phyloP scores from a whole-genome alignment of 92 coral and sea anemone genomes.

The Phenganax subtilis region DNA sequence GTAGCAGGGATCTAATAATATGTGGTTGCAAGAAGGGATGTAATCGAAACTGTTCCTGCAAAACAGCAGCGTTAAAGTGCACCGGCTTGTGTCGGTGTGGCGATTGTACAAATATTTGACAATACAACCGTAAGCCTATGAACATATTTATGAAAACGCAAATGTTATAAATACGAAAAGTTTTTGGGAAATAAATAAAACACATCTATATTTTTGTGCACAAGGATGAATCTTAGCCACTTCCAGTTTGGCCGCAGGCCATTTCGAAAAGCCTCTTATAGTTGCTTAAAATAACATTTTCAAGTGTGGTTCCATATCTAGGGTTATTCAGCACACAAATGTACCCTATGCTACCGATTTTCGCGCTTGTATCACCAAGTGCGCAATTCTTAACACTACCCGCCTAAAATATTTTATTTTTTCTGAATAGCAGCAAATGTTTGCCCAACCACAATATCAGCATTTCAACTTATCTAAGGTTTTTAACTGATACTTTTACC shows the following conservation, averaged over 20 bases:
- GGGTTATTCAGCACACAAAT: too few species aligned
- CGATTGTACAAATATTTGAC: background rate
- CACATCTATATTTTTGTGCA: background rate
- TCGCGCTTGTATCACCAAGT: too few species aligned
- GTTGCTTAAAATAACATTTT: background rate
- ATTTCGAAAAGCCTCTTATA: constrained; percentile 6
- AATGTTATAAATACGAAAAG: background rate
- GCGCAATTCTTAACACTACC: too few species aligned
- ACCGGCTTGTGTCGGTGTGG: constrained; percentile 5
- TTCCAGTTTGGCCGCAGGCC: constrained; percentile 3
- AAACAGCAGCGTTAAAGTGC: background rate
- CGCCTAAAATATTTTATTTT: too few species aligned
- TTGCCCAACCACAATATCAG: too few species aligned
- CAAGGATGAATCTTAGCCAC: background rate
- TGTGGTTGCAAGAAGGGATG: constrained; percentile 10
- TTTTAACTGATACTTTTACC: too few species aligned
- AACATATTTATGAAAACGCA: background rate
- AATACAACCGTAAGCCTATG: background rate
- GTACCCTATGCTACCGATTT: too few species aligned
- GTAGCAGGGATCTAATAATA: background rate
- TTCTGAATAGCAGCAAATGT: too few species aligned
- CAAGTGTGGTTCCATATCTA: background rate
- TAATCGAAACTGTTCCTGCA: background rate
- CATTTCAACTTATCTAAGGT: too few species aligned
- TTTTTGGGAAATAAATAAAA: background rate